phyloP scores from a whole-genome alignment of 2,888 invertebrate species.

The Xanthorhoe spadicearia region DNA sequence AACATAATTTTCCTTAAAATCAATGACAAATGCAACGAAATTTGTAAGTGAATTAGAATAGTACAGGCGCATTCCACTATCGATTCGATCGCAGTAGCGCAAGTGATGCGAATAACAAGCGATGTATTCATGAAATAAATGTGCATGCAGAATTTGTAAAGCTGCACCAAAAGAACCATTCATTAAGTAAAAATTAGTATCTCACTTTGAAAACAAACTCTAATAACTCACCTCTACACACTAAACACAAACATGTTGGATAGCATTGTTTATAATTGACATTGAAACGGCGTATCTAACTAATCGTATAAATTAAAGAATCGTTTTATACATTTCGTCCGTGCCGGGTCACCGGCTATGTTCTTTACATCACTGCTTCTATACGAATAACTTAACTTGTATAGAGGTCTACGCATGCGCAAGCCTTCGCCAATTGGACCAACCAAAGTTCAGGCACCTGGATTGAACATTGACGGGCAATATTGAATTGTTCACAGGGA shows the following conservation, averaged over 20 bases:
- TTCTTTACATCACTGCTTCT: conserved; percentile 74
- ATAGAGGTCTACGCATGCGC: conserved; percentile 69
- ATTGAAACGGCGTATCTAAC: conserved; percentile 55
- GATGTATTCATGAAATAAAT: conserved; percentile 7
- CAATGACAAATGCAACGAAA: conserved; percentile 2
- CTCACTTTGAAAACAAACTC: conserved; percentile 27
- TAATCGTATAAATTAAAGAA: conserved; percentile 52
- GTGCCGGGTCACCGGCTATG: conserved; percentile 71
- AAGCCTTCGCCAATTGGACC: conserved; percentile 69
- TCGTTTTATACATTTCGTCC: conserved; percentile 52
- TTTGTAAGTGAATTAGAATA: neutral
- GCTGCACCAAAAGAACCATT: conserved; percentile 1
- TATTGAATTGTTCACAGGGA: conserved; percentile 20
- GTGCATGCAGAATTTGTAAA: conserved; percentile 15
- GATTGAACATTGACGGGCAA: conserved; percentile 24
- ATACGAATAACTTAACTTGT: conserved; percentile 63
- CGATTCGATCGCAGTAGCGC: conserved; percentile 26
- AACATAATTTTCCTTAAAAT: neutral
- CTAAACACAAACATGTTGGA: conserved; percentile 35
- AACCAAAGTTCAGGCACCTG: conserved; percentile 63
- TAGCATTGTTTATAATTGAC: conserved; percentile 71
- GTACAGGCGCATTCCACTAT: conserved; percentile 20
- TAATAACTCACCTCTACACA: conserved; percentile 26
- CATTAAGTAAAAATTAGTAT: conserved; percentile 7
- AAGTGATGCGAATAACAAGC: conserved; percentile 23